Base-by-base conservation (phyloP, 1,140 invertebrate species). In the Calosoma granatense region DNA sequence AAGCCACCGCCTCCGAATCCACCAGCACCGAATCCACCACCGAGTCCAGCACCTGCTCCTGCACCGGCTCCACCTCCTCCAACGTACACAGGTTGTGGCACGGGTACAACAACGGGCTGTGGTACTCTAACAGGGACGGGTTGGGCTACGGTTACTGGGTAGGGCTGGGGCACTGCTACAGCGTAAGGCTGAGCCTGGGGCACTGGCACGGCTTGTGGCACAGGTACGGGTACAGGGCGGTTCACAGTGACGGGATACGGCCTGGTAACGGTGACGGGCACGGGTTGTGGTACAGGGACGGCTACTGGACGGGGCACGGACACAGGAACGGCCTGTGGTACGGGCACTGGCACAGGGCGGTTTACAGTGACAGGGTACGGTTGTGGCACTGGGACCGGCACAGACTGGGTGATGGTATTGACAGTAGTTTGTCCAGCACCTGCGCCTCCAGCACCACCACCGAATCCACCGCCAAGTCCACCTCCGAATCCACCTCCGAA, bases 11-110 rank as follows among this genome's bases (percentile, higher is more conserved):
- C 61, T 20, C 65, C 63, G 26, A 60, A 53, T 43, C 57, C 60
- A 23, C 51, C 62, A 17, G 54, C 56, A 20, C 63, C 61, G 22
- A 21, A 53, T 22, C 63, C 63, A 51, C 21, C 22, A 9, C 56
- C 51, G 17, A 57, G 55, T 36, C 26, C 26, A 36, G n/a, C 6
- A 19, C 59, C 59, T 22, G 51, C 60, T 11, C 23, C 55, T 17
- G 53, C 59, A 9, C 59, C 59, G 39, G 58, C 60, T 43, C 63
- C 64, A 2, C 74, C 57, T 41, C 61, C 62, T 39, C 61, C 61
- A 11, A 76, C 54, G 22, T 62, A 64, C n/a, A 79, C 73, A 1
- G 78, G 77, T n/a, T 77, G 74, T 53, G 78, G 75, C 55, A 77
- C 76, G 21, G 78, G 77, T 1, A 82, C 69, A 56, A 76, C 73